These are phyloP conservation scores for Drosophila quadrilineata DNA, from an alignment of 1,140 invertebrate genomes.

Conservation along the genomic window DNA sequence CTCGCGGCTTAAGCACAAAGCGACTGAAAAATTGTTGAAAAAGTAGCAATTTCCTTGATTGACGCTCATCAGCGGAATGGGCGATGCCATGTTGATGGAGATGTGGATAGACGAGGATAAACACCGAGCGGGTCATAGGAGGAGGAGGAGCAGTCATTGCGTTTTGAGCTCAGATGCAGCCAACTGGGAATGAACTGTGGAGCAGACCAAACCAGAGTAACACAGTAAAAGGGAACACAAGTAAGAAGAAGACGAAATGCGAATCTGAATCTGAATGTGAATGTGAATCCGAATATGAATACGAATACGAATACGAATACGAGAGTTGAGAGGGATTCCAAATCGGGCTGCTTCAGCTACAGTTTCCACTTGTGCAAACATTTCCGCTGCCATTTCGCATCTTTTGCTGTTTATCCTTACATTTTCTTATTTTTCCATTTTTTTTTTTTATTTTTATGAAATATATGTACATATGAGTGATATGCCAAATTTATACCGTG, in stretches of 20 bases:
- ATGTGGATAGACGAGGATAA: not conserved
- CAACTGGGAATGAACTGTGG: conserved; percentile 1
- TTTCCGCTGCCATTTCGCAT: conserved; percentile 64
- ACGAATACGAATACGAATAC: not conserved
- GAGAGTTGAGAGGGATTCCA: conserved; percentile 16
- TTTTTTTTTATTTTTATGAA: conserved; percentile 41
- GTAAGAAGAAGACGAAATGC: not conserved
- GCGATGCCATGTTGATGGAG: not conserved
- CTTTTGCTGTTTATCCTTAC: conserved; percentile 38
- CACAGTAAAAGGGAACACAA: not conserved
- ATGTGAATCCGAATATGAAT: not conserved
- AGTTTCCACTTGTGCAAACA: conserved; percentile 59
- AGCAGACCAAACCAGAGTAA: not conserved
- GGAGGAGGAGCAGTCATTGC: conserved; percentile 15
- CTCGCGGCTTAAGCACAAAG: conserved; percentile 42
- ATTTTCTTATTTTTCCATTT: not conserved
- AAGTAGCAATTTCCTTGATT: conserved; percentile 77
- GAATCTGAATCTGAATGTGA: not conserved
- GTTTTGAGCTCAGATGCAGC: conserved; percentile 27
- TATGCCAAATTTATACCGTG: no score
- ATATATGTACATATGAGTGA: conserved; percentile 26
- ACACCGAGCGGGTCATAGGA: no score
- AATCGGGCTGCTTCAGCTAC: conserved; percentile 41
- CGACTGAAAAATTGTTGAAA: conserved; percentile 73
- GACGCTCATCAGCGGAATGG: conserved; percentile 60